Conservation (phyloP, 2,888 invertebrate species). For the Byasa hedistus region DNA sequence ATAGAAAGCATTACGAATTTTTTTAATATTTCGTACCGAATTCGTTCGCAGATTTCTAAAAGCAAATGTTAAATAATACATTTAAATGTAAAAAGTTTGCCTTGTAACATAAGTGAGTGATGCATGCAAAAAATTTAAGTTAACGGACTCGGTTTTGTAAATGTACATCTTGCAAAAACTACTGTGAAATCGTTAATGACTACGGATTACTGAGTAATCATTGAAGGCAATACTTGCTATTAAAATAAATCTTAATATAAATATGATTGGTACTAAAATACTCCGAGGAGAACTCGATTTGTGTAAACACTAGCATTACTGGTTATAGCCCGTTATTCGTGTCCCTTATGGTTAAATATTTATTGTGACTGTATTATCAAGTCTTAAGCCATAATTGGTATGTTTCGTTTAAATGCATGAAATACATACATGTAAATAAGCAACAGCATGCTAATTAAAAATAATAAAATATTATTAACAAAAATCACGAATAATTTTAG, state of each 20-base stretch:
- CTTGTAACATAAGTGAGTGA: background rate
- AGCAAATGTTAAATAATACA: background rate
- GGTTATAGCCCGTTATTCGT: constrained; percentile 14
- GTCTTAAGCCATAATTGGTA: constrained; percentile 6
- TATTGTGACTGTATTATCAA: constrained; percentile 27
- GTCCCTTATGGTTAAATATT: constrained; percentile 14
- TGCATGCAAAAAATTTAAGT: background rate
- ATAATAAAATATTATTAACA: background rate
- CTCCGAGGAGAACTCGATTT: background rate
- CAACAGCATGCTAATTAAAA: background rate
- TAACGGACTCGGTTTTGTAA: background rate
- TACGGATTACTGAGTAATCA: constrained; percentile 6
- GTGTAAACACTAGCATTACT: constrained; percentile 10
- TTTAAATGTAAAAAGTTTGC: background rate
- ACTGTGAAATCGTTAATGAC: constrained; percentile 19
- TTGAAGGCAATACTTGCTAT: background rate
- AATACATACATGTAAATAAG: background rate
- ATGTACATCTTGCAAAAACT: constrained; percentile 6
- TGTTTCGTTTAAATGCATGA: background rate
- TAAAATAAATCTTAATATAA: constrained; percentile 9
- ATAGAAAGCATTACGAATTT: no score
- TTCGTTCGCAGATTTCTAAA: no score
- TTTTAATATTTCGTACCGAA: no score
- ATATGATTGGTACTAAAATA: constrained; percentile 8
- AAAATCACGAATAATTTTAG: no score